phyloP scores from a whole-genome alignment of 2,113 vertebrate genomes.

The Dermatemys mawii region DNA sequence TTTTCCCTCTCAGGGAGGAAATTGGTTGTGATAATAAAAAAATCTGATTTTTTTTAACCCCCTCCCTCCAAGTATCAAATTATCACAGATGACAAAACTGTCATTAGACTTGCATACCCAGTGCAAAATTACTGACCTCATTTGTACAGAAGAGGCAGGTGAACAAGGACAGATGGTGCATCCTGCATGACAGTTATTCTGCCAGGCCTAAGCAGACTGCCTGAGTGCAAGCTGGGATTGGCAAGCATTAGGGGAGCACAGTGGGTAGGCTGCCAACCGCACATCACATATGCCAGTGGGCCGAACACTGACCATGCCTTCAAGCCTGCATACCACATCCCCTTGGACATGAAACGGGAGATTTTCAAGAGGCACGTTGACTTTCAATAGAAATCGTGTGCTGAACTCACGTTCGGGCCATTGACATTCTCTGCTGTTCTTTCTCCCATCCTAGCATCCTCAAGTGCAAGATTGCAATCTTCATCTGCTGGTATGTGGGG shows the following conservation, averaged over 20 bases:
- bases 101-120: neutral
- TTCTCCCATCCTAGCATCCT: neutral
- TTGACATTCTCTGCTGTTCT: neutral
- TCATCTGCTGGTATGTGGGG: fast-evolving
- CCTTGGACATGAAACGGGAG: neutral
- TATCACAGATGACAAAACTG: neutral
- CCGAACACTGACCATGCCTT: neutral
- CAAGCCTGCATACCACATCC: neutral
- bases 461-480: neutral
- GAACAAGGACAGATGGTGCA: neutral
- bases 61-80: too few relatives aligned
- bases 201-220: neutral
- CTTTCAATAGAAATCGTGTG: neutral
- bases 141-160: neutral
- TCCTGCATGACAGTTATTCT: neutral
- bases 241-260: neutral
- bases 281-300: neutral
- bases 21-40: neutral
- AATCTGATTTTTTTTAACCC: neutral
- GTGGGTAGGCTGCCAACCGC: too few relatives aligned
- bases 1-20: neutral
- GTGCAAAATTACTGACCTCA: neutral
- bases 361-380: neutral
- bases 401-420: neutral
- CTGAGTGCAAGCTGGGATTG: neutral